These are phyloP conservation scores for Ephialtes manifestator DNA, from an alignment of 2,888 invertebrate species.

Conservation along the genomic window DNA sequence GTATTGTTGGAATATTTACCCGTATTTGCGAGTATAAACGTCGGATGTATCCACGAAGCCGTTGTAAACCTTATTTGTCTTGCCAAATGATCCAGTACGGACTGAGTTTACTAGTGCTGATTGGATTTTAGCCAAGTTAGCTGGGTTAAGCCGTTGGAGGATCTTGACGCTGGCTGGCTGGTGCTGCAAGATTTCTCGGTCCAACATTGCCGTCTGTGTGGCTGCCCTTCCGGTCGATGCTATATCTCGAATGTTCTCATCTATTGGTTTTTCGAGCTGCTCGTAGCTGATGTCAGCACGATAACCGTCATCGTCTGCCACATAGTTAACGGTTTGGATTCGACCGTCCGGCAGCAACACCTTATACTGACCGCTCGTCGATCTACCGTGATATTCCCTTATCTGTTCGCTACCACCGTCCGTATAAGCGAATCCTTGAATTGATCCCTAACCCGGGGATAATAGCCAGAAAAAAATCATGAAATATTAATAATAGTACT, in stretches of 20 bases:
- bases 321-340: constrained; percentile 65
- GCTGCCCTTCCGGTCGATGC: constrained; percentile 42
- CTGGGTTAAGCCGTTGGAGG: constrained; percentile 55
- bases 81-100: not conserved
- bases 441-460: not conserved
- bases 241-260: constrained; percentile 57
- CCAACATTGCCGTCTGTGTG: constrained; percentile 40
- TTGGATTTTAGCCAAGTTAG: constrained; percentile 69
- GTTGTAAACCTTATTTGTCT: not conserved
- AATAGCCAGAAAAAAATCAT: too few species aligned
- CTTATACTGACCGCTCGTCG: constrained; percentile 39
- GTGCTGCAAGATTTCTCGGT: not conserved
- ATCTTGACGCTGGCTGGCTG: constrained; percentile 4
- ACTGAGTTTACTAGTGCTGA: constrained; percentile 18
- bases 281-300: constrained; percentile 68
- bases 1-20: not conserved
- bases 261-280: constrained; percentile 58
- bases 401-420: not conserved
- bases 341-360: constrained; percentile 34
- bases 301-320: constrained; percentile 64
- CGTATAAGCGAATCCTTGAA: constrained; percentile 7
- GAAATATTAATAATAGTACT: too few species aligned
- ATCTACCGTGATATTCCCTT: constrained; percentile 23
- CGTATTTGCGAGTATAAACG: constrained; percentile 40
- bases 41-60: constrained; percentile 28